These are phyloP conservation scores for Champsocephalus esox DNA, from an alignment of 2,797 vertebrate species.

Conservation along the genomic window DNA sequence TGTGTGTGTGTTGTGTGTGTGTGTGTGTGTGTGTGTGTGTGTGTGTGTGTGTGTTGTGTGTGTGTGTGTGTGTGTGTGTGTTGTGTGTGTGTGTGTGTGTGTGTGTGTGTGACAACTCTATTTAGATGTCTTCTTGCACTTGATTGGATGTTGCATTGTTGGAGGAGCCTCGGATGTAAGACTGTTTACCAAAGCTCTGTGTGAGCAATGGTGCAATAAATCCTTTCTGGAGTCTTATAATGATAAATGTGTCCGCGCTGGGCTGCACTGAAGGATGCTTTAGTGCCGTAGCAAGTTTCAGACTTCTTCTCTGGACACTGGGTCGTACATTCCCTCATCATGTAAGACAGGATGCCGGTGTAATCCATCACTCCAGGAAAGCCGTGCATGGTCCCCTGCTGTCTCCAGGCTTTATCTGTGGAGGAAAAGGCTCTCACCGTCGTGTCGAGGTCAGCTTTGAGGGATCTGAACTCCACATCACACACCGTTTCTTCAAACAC, in stretches of 20 bases:
- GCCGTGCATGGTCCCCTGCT: constrained; percentile 40
- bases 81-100: too few species aligned
- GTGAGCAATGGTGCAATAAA: too few species aligned
- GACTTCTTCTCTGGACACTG: constrained; percentile 32
- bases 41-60: too few species aligned
- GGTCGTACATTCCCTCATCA: constrained; percentile 49
- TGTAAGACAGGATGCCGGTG: constrained; percentile 55
- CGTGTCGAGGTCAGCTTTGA: constrained; percentile 58
- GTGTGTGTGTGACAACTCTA: too few species aligned
- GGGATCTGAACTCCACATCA: constrained; percentile 31
- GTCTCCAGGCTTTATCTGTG: constrained; percentile 59
- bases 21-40: too few species aligned
- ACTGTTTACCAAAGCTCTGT: too few species aligned
- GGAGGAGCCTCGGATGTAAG: too few species aligned
- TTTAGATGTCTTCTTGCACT: too few species aligned
- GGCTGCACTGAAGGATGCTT: constrained; percentile 51
- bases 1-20: too few species aligned
- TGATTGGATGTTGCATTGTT: too few species aligned
- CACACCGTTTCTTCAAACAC: constrained; percentile 3
- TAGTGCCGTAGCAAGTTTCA: constrained; percentile 39
- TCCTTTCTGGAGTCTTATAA: background rate
- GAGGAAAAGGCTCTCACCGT: constrained; percentile 45
- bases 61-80: too few species aligned
- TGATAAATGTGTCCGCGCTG: constrained; percentile 51
- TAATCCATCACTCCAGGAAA: constrained; percentile 65